Percentiles rank a stretch among this genome's conserved stretches.
Conservation (phyloP, 2,113 vertebrate species). For the Promerops cafer region DNA sequence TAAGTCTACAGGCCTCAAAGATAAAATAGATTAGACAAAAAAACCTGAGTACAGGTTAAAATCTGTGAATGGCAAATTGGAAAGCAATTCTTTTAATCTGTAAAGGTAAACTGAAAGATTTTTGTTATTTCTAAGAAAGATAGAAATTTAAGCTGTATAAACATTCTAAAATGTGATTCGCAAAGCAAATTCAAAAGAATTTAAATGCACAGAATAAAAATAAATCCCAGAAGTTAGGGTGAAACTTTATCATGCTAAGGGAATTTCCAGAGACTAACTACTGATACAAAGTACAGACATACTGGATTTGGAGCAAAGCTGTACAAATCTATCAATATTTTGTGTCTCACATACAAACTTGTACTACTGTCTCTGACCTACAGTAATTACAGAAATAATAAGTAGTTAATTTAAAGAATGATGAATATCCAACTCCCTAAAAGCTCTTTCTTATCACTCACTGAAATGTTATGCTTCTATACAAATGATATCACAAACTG, state of each 20-base stretch:
- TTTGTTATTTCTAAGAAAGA: background rate
- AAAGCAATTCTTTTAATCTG: background rate
- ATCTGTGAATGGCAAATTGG: background rate
- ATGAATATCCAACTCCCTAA: slow-evolving; percentile 52
- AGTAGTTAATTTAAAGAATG: slow-evolving; percentile 46
- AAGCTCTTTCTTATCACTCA: slow-evolving; percentile 24
- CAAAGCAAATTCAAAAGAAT: background rate
- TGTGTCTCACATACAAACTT: background rate
- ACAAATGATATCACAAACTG: slow-evolving; percentile 16
- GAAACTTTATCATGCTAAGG: background rate
- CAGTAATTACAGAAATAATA: background rate
- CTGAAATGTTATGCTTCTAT: background rate
- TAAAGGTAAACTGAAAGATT: background rate
- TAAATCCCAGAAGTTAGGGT: background rate
- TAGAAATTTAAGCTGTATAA: background rate
- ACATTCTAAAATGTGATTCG: background rate
- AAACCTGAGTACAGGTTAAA: background rate
- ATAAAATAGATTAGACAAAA: background rate
- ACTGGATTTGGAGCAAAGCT: background rate
- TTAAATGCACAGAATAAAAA: background rate
- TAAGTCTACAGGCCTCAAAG: background rate
- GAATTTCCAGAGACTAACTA: background rate
- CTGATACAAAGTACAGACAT: background rate
- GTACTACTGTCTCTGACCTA: background rate
- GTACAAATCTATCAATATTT: background rate